Conservation (phyloP, 2,888 invertebrate genomes). For the Gymnosoma rotundatum region DNA sequence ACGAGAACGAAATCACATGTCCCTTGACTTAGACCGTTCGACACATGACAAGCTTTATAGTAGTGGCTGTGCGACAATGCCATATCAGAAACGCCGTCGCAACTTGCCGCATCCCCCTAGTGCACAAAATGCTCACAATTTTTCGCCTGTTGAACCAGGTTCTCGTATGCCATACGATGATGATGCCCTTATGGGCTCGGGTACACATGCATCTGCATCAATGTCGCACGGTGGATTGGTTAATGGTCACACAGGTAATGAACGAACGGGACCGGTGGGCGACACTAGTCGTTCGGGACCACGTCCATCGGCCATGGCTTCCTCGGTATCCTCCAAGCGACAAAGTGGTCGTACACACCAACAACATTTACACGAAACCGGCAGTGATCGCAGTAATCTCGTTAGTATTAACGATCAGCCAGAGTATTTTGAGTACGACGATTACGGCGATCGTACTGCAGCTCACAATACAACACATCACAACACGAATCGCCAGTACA, state of each 20-base stretch:
- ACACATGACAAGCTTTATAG: slow-evolving; percentile 80
- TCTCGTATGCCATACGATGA: slow-evolving; percentile 70
- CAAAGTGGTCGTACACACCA: slow-evolving; percentile 72
- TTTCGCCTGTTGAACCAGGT: slow-evolving; percentile 78
- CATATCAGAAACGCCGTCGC: slow-evolving; percentile 79
- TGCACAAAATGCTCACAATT: slow-evolving; percentile 81
- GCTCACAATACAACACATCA: slow-evolving; percentile 65
- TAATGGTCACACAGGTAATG: slow-evolving; percentile 69
- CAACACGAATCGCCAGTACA: slow-evolving; percentile 70
- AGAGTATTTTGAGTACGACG: slow-evolving; percentile 83
- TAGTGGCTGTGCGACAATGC: slow-evolving; percentile 74
- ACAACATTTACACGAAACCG: slow-evolving; percentile 73
- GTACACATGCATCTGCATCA: slow-evolving; percentile 72
- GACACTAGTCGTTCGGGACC: slow-evolving; percentile 72
- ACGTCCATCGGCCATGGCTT: slow-evolving; percentile 73
- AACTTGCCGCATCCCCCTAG: slow-evolving; percentile 81
- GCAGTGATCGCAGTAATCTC: slow-evolving; percentile 80
- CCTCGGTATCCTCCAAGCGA: slow-evolving; percentile 70
- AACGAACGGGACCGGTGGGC: slow-evolving; percentile 75
- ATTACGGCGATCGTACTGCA: slow-evolving; percentile 72
- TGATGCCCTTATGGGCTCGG: slow-evolving; percentile 64
- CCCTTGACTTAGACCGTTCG: slow-evolving; percentile 79
- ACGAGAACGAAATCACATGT: slow-evolving; percentile 79
- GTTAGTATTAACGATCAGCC: slow-evolving; percentile 84
- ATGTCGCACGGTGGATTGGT: slow-evolving; percentile 70